Conservation (phyloP, 2,113 vertebrate species). For the Nycticorax nycticorax region DNA sequence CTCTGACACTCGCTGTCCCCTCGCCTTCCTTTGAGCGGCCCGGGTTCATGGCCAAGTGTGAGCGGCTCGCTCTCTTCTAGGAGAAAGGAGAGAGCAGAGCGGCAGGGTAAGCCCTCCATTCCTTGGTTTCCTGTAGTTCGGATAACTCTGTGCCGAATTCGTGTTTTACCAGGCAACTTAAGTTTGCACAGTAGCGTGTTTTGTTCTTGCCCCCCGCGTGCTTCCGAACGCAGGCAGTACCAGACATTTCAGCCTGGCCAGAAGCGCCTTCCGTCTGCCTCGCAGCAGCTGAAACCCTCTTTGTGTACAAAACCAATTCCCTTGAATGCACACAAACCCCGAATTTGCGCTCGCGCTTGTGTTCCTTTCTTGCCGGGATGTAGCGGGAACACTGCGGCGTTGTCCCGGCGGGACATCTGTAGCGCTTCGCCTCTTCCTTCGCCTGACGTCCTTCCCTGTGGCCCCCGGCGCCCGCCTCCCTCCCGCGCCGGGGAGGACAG, state of each 20-base stretch:
- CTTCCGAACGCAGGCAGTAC: background rate
- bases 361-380: background rate
- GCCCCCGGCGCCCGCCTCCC: background rate
- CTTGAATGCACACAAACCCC: background rate
- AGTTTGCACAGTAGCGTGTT: conserved; percentile 10
- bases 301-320: conserved; percentile 25
- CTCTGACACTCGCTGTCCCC: background rate
- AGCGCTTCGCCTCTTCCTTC: background rate
- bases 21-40: background rate
- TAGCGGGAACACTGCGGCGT: background rate
- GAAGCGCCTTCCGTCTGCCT: conserved; percentile 31
- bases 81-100: background rate
- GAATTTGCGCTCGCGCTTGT: background rate
- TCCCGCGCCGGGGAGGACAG: background rate
- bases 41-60: accelerated
- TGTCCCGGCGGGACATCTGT: background rate
- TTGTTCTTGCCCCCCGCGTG: background rate
- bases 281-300: conserved; percentile 23
- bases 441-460: background rate
- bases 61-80: background rate
- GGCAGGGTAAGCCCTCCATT: background rate
- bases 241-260: conserved; percentile 16
- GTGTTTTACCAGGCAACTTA: conserved; percentile 2
- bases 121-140: background rate
- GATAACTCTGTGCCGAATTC: background rate